Conservation (phyloP, 2,888 invertebrate genomes). For the Euproctis similis region DNA sequence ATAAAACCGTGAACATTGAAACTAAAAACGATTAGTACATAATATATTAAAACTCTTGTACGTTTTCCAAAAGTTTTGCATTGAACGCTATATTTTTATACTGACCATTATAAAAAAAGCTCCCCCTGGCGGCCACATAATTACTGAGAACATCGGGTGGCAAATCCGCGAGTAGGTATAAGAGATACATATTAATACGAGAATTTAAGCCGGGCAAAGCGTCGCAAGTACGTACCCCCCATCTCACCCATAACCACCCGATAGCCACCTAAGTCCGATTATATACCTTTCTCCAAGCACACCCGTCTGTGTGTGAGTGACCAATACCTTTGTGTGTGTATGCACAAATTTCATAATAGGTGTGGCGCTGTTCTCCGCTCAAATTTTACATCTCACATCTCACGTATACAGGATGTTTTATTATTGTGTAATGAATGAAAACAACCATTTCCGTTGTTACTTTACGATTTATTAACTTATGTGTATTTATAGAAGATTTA, state of each 20-base stretch:
- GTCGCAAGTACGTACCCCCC: conserved; percentile 57
- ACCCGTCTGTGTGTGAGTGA: conserved; percentile 35
- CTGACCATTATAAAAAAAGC: conserved; percentile 32
- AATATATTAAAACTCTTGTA: no score
- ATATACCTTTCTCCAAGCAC: conserved; percentile 24
- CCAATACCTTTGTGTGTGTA: conserved; percentile 39
- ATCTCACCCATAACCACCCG: no score
- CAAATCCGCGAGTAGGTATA: conserved; percentile 52
- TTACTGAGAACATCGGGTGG: conserved; percentile 49
- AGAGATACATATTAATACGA: conserved; percentile 72
- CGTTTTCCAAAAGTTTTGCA: not conserved
- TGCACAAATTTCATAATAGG: conserved; percentile 70
- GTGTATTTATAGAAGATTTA: no score
- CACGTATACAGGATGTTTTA: conserved; percentile 47
- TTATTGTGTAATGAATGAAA: no score
- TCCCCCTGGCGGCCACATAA: conserved; percentile 38
- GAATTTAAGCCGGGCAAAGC: conserved; percentile 65
- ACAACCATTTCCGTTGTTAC: no score
- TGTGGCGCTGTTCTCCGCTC: conserved; percentile 62
- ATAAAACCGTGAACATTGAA: no score
- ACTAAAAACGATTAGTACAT: no score
- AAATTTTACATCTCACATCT: conserved; percentile 74
- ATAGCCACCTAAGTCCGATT: conserved; percentile 62
- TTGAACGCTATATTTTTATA: conserved; percentile 23
- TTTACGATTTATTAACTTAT: no score